phyloP scores from a whole-genome alignment of 2,113 vertebrate genomes.

The Podocnemis expansa region DNA sequence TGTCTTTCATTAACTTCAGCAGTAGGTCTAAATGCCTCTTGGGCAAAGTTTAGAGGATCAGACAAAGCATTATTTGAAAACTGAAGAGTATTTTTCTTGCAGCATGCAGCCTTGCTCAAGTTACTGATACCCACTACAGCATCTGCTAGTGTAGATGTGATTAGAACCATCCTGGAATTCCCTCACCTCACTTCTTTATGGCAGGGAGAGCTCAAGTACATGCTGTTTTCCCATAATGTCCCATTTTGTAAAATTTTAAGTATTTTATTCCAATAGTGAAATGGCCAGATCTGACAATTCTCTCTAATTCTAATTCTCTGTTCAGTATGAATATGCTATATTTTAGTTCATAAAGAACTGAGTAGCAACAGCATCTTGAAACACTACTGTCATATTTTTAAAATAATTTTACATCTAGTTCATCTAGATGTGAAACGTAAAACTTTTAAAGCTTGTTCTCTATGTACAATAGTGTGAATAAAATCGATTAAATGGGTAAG shows the following conservation, averaged over 20 bases:
- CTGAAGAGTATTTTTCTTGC: neutral
- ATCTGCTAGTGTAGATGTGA: neutral
- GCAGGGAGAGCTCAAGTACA: neutral
- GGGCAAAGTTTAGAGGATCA: neutral
- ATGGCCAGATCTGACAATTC: neutral
- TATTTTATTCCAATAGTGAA: neutral
- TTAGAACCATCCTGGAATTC: neutral
- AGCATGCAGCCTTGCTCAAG: neutral
- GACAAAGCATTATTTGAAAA: neutral
- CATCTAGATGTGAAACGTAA: neutral
- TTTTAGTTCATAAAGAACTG: slow-evolving; percentile 13
- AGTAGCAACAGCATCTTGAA: slow-evolving; percentile 9
- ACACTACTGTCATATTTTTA: neutral
- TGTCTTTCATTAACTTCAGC: neutral
- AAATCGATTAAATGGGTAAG: neutral
- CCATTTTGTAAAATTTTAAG: neutral
- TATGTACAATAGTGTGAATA: neutral
- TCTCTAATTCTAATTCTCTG: neutral
- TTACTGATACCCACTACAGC: neutral
- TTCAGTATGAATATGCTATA: neutral
- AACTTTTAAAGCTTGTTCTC: neutral
- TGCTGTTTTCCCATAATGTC: neutral
- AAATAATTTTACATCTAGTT: slow-evolving; percentile 5
- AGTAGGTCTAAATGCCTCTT: neutral
- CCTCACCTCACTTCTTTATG: neutral